Percentiles rank a stretch among this genome's conserved stretches.
These are phyloP conservation scores for Sinocyclocheilus rhinocerous DNA, from an alignment of 2,113 vertebrate genomes.

Conservation along the genomic window DNA sequence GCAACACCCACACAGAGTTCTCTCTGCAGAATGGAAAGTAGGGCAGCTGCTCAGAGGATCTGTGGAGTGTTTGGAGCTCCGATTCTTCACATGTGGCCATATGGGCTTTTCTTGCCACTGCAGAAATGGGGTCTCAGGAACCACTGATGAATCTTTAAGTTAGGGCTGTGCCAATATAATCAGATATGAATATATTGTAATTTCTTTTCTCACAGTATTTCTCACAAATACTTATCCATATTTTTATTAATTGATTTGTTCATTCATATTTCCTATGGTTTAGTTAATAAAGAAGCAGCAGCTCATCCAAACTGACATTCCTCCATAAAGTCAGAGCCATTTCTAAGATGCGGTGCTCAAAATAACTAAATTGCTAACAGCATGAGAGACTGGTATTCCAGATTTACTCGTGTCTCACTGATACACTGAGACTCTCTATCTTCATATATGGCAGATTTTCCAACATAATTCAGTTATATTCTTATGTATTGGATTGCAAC, in stretches of 20 bases:
- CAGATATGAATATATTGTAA: no score
- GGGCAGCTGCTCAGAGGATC: background rate
- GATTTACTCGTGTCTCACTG: background rate
- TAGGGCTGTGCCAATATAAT: background rate
- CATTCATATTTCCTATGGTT: background rate
- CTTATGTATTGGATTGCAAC: background rate
- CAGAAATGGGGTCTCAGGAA: background rate
- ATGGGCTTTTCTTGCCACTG: background rate
- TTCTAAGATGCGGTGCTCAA: background rate
- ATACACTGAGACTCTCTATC: no score
- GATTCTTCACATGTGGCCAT: slow-evolving; percentile 1
- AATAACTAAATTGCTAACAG: background rate
- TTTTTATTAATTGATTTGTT: background rate
- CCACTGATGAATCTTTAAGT: background rate
- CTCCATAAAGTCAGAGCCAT: background rate
- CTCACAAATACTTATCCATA: background rate
- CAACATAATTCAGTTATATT: background rate
- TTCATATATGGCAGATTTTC: background rate
- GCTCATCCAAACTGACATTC: background rate
- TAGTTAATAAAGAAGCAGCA: background rate
- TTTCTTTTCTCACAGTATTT: background rate
- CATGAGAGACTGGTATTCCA: background rate
- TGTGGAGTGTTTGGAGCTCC: slow-evolving; percentile 4
- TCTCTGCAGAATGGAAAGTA: slow-evolving; percentile 32
- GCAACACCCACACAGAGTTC: slow-evolving; percentile 37